Evolutionary conservation across 2,888 invertebrate species (phyloP).

Genomic region (Coleophora flavipennella): DNA sequence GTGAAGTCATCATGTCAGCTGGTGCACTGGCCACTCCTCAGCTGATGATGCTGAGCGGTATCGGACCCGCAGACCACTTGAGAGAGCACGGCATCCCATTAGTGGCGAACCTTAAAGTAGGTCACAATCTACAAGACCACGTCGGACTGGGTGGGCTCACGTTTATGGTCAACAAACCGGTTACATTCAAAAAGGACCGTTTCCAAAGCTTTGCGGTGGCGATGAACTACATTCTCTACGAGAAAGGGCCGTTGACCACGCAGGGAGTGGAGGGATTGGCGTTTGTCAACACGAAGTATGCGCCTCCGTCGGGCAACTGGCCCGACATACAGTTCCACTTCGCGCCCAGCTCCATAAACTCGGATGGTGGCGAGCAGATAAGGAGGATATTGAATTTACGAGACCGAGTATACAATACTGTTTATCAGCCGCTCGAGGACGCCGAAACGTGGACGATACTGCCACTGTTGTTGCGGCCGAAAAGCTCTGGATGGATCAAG

Average conservation of each 20-base stretch:
- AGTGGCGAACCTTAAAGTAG: slow-evolving; percentile 82
- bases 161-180: slow-evolving; percentile 85
- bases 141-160: slow-evolving; percentile 89
- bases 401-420: slow-evolving; percentile 86
- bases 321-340: slow-evolving; percentile 93
- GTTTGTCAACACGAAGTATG: slow-evolving; percentile 89
- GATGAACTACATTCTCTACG: slow-evolving; percentile 85
- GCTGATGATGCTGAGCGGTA: slow-evolving; percentile 91
- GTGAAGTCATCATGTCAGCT: slow-evolving; percentile 88
- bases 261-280: slow-evolving; percentile 90
- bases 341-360: slow-evolving; percentile 86
- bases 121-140: slow-evolving; percentile 90
- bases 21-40: slow-evolving; percentile 93
- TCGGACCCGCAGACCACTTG: slow-evolving; percentile 86
- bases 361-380: slow-evolving; percentile 87
- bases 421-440: slow-evolving; percentile 84
- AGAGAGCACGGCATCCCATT: slow-evolving; percentile 81
- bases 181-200: slow-evolving; percentile 83
- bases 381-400: slow-evolving; percentile 81
- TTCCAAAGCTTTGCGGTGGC: slow-evolving; percentile 84
- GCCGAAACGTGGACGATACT: slow-evolving; percentile 89
- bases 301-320: slow-evolving; percentile 82
- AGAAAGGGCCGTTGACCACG: slow-evolving; percentile 87
- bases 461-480: slow-evolving; percentile 86
- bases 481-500: slow-evolving; percentile 89